Conservation (phyloP, 2,113 vertebrate species). For the Guaruba guarouba region DNA sequence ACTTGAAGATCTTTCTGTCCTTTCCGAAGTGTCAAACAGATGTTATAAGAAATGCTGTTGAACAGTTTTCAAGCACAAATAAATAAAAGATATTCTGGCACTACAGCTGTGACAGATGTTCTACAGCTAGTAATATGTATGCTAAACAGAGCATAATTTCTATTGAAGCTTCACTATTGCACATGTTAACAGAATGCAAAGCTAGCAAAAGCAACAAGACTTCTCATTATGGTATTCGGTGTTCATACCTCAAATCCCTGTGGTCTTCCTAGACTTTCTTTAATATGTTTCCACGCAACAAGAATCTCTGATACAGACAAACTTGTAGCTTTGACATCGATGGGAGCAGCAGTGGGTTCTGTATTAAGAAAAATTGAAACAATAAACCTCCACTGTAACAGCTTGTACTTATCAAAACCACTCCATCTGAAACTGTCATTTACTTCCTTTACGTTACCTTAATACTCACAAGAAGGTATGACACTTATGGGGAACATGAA, state of each 20-base stretch:
- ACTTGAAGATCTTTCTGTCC: neutral
- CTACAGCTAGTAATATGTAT: neutral
- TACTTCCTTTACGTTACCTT: constrained; percentile 16
- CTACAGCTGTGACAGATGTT: neutral
- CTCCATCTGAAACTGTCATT: neutral
- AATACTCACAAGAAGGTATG: constrained; percentile 1
- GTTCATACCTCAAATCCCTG: constrained; percentile 91
- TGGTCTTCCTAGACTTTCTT: constrained; percentile 89
- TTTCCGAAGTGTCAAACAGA: constrained; percentile 4
- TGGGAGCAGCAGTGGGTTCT: constrained; percentile 90
- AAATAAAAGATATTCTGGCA: neutral
- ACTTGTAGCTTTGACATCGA: constrained; percentile 85
- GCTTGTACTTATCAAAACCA: constrained; percentile 41
- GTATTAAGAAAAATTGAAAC: constrained; percentile 69
- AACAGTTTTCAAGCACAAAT: constrained; percentile 7
- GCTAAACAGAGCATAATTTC: neutral
- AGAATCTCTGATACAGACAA: constrained; percentile 91
- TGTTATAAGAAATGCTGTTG: neutral
- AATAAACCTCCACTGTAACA: constrained; percentile 41
- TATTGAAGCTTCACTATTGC: constrained; percentile 2
- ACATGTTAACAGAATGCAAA: constrained; percentile 2
- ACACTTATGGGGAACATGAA: constrained; percentile 15
- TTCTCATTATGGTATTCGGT: constrained; percentile 47
- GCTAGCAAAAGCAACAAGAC: constrained; percentile 18
- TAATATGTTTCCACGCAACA: constrained; percentile 87